A percentile compares a stretch with the other conserved stretches of the same genome.
Evolutionary conservation across 2,113 vertebrate genomes (phyloP).

Genomic region (Atherinomorus stipes): DNA sequence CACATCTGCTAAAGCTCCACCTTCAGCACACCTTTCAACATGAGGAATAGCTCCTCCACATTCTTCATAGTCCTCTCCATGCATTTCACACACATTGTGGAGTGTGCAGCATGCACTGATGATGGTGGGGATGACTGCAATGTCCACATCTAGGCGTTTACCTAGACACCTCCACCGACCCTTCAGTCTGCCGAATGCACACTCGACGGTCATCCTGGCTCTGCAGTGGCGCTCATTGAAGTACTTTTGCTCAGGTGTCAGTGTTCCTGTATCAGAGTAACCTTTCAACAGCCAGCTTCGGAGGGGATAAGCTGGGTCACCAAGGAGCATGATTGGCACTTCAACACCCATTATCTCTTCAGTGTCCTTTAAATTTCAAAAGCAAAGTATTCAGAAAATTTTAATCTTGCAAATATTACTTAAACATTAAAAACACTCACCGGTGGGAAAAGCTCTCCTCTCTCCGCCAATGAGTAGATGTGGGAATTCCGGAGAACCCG

Average conservation of each 20-base stretch:
- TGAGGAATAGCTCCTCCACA: neutral
- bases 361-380: neutral
- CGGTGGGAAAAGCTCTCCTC: neutral
- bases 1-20: neutral
- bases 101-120: conserved; percentile 4
- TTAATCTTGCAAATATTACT: neutral
- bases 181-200: neutral
- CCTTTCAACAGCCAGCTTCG: neutral
- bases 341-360: neutral
- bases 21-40: neutral
- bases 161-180: neutral
- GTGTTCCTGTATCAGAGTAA: neutral
- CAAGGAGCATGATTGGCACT: neutral
- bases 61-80: neutral
- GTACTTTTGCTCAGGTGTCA: neutral
- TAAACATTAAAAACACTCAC: too few relatives aligned
- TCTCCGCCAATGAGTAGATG: neutral
- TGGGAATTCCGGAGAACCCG: neutral
- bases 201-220: neutral
- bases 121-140: neutral
- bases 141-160: conserved; percentile 1
- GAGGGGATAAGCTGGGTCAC: neutral
- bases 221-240: neutral
- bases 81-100: conserved; percentile 5
- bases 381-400: neutral